Percentiles rank a stretch among this genome's conserved stretches.
Conservation (phyloP, 92 coral and sea anemone species). For the Muricea muricata region DNA sequence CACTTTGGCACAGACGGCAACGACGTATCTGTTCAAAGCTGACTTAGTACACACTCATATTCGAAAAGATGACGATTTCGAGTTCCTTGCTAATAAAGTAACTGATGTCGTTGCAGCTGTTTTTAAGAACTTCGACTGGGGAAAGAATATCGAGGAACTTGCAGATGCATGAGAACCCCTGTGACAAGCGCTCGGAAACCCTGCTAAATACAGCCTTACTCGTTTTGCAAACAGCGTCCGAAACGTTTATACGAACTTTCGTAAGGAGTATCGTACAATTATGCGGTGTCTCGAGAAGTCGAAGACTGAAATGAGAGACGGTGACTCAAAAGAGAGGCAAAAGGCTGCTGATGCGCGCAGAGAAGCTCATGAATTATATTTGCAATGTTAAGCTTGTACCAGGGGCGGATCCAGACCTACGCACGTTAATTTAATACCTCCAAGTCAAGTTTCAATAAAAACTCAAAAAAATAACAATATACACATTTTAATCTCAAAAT, state of each 20-base stretch:
- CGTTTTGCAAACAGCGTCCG: background rate
- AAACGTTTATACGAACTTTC: background rate
- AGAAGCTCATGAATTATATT: slow-evolving; percentile 1
- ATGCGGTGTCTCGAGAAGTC: background rate
- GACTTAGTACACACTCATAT: background rate
- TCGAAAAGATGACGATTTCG: background rate
- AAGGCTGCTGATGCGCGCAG: slow-evolving; percentile 9
- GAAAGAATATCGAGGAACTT: background rate
- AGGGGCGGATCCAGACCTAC: no score
- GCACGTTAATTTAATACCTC: no score
- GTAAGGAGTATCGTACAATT: background rate
- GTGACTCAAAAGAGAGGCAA: background rate
- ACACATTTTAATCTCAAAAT: no score
- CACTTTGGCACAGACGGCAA: background rate
- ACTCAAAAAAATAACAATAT: no score
- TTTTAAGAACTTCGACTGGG: background rate
- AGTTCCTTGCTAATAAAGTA: background rate
- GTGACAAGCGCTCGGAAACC: background rate
- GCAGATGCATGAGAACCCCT: background rate
- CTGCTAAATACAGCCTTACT: background rate
- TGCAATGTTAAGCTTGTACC: background rate
- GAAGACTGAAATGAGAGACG: background rate
- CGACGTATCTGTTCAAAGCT: background rate
- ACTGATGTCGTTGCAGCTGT: background rate
- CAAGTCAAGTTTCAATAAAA: no score